phyloP scores from a whole-genome alignment of 2,113 vertebrate species.

The Aspiorhynchus laticeps region DNA sequence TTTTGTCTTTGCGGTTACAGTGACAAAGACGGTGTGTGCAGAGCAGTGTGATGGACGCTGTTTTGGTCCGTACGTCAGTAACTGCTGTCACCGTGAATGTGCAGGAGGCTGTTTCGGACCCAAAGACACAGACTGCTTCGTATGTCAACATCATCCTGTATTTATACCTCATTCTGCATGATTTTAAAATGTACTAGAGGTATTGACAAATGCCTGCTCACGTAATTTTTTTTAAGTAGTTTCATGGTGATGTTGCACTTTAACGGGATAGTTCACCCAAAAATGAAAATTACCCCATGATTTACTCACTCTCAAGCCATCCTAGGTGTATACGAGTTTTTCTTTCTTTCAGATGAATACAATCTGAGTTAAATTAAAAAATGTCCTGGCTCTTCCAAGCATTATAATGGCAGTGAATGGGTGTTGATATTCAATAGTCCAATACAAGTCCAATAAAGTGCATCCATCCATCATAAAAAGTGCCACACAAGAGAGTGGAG shows the following conservation, averaged over 20 bases:
- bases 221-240: not conserved
- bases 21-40: conserved; percentile 95
- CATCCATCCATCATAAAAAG: no score
- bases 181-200: not conserved
- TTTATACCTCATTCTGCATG: not conserved
- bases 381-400: no score
- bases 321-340: no score
- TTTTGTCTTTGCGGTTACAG: conserved; percentile 66
- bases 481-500: no score
- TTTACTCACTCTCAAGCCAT: no score
- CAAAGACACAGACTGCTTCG: conserved; percentile 97
- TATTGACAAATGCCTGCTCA: not conserved
- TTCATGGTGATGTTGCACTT: not conserved
- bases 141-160: conserved; percentile 70
- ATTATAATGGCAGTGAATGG: no score
- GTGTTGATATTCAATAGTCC: no score
- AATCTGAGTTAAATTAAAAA: no score
- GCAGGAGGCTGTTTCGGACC: conserved; percentile 94
- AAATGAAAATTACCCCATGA: no score
- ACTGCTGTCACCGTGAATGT: conserved; percentile 96
- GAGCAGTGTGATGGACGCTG: conserved; percentile 96
- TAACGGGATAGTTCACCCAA: not conserved
- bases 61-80: conserved; percentile 93
- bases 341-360: no score
- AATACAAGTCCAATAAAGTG: no score